Evolutionary conservation across 2,797 vertebrate genomes (phyloP).

Genomic region (Sebastes paucispinis): DNA sequence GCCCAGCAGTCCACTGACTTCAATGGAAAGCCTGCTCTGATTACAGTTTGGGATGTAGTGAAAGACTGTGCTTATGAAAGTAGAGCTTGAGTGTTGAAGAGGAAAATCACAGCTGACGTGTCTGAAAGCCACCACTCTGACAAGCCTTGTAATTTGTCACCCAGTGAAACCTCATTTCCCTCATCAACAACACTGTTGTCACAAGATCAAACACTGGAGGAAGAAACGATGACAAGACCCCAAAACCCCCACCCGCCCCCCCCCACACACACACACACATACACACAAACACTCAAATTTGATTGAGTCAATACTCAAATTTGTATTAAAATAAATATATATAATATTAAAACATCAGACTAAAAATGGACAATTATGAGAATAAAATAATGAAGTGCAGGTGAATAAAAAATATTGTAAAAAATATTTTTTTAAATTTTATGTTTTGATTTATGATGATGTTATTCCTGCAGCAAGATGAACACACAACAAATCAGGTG

Average conservation of each 20-base stretch:
- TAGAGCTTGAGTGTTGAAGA: neutral
- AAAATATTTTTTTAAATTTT: neutral
- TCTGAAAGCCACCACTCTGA: conserved; percentile 14
- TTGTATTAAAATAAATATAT: neutral
- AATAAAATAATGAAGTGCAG: neutral
- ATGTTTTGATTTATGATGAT: neutral
- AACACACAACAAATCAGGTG: neutral
- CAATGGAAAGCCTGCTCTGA: conserved; percentile 20
- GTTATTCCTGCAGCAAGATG: neutral
- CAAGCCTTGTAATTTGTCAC: conserved; percentile 32
- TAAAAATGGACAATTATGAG: neutral
- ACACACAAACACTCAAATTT: too few species aligned
- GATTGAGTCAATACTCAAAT: neutral
- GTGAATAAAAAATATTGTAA: neutral
- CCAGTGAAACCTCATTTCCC: conserved; percentile 29
- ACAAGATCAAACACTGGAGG: conserved; percentile 5
- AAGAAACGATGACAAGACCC: neutral
- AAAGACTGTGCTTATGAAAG: conserved; percentile 11
- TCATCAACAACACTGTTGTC: conserved; percentile 19
- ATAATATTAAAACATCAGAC: neutral
- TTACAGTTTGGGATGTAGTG: conserved; percentile 20
- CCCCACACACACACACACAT: too few species aligned
- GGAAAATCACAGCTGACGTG: conserved; percentile 23
- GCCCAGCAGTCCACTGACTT: neutral
- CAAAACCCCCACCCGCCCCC: rapidly evolving